Conservation (phyloP, 2,888 invertebrate species). For the Pinctada fucata region DNA sequence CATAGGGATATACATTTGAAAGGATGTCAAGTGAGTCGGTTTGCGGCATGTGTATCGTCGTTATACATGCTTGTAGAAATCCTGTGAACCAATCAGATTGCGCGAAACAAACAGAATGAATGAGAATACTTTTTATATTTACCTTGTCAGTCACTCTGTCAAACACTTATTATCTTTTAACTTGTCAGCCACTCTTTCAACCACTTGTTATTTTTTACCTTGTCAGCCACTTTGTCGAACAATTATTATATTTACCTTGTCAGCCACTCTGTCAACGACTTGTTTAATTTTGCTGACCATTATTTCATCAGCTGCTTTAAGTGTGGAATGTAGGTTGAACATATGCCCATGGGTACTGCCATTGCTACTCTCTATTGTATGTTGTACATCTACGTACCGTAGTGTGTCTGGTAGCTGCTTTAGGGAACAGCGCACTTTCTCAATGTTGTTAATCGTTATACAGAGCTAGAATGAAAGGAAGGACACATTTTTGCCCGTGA, state of each 20-base stretch:
- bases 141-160: too few relatives aligned
- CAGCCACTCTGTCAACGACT: slow-evolving; percentile 88
- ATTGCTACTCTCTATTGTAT: slow-evolving; percentile 72
- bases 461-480: slow-evolving; percentile 84
- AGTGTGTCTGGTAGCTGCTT: slow-evolving; percentile 90
- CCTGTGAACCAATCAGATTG: too few relatives aligned
- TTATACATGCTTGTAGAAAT: too few relatives aligned
- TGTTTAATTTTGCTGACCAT: slow-evolving; percentile 92
- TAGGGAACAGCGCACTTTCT: slow-evolving; percentile 91
- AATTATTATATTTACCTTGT: slow-evolving; percentile 80
- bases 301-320: slow-evolving; percentile 92
- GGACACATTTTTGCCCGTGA: background rate
- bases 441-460: slow-evolving; percentile 94
- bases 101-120: too few relatives aligned
- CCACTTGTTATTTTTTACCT: background rate
- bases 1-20: too few relatives aligned
- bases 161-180: too few relatives aligned
- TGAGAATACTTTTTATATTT: too few relatives aligned
- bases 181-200: too few relatives aligned
- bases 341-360: slow-evolving; percentile 44
- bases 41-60: too few relatives aligned
- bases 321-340: slow-evolving; percentile 83
- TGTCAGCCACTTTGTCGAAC: too few relatives aligned
- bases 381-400: slow-evolving; percentile 80
- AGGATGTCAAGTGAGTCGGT: too few relatives aligned